phyloP scores from a whole-genome alignment of 2,113 vertebrate genomes.

The Octodon degus region DNA sequence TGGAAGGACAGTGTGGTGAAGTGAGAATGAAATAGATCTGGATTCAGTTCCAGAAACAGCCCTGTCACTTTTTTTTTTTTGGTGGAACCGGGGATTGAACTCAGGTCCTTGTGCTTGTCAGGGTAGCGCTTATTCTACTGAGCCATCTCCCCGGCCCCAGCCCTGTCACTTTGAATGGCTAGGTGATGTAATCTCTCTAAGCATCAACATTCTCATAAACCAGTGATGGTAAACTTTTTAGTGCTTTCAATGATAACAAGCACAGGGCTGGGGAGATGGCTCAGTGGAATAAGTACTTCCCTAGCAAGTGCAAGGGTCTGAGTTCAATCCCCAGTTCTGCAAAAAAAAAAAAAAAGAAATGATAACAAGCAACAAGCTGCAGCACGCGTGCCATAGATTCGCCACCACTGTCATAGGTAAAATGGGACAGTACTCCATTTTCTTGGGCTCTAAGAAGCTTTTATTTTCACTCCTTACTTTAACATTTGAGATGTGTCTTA shows the following conservation, averaged over 20 bases:
- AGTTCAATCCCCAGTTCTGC: too few species aligned
- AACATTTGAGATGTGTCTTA: constrained; percentile 25
- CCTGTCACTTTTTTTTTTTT: constrained; percentile 31
- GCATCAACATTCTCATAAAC: background rate
- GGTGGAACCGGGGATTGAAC: too few species aligned
- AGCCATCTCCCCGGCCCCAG: too few species aligned
- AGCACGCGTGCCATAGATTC: background rate
- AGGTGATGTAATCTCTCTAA: background rate
- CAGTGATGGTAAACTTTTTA: background rate
- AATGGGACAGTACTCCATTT: constrained; percentile 17
- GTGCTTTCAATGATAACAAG: background rate
- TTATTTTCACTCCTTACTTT: constrained; percentile 52
- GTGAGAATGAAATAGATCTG: constrained; percentile 29
- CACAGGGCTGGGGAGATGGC: background rate
- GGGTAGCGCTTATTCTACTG: too few species aligned
- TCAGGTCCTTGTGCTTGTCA: too few species aligned
- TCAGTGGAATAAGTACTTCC: too few species aligned
- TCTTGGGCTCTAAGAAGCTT: constrained; percentile 24
- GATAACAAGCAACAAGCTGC: background rate
- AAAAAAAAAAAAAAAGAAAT: background rate
- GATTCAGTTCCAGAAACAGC: background rate
- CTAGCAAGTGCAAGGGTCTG: too few species aligned
- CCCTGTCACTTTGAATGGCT: background rate
- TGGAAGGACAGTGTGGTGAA: background rate
- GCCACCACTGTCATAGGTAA: background rate